These are phyloP conservation scores for Columbina picui DNA, from an alignment of 2,113 vertebrate genomes.

Conservation along the genomic window DNA sequence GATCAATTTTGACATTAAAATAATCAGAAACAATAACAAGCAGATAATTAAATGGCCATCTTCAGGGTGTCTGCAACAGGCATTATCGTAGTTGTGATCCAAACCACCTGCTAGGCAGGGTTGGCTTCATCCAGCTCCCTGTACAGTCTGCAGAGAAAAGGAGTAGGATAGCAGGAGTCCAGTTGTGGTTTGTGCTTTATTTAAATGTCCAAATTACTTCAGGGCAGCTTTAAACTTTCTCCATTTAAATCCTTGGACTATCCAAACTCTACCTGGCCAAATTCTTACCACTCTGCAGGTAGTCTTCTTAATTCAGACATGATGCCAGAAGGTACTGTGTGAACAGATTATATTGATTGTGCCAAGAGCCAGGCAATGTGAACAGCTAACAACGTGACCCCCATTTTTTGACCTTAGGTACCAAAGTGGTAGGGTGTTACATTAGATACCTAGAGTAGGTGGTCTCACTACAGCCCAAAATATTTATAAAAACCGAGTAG, in stretches of 20 bases:
- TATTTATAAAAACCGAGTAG: background rate
- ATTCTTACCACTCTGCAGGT: background rate
- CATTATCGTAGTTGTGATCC: background rate
- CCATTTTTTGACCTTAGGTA: background rate
- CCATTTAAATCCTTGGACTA: background rate
- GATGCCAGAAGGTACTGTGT: background rate
- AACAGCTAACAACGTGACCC: background rate
- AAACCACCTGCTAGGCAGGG: background rate
- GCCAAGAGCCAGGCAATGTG: background rate
- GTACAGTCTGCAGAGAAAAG: background rate
- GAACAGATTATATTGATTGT: background rate
- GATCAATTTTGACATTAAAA: background rate
- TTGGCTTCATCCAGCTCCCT: background rate
- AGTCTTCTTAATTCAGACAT: background rate
- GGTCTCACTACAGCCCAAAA: background rate
- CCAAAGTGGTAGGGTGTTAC: background rate
- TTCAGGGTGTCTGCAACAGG: background rate
- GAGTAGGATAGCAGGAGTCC: background rate
- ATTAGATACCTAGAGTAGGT: background rate
- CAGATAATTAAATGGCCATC: background rate
- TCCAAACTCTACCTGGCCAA: background rate
- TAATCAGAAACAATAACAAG: background rate
- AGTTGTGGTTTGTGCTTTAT: background rate
- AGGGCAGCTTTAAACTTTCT: background rate
- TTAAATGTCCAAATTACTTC: background rate